phyloP scores from a whole-genome alignment of 2,888 invertebrate species.

The Schizaphis graminum region DNA sequence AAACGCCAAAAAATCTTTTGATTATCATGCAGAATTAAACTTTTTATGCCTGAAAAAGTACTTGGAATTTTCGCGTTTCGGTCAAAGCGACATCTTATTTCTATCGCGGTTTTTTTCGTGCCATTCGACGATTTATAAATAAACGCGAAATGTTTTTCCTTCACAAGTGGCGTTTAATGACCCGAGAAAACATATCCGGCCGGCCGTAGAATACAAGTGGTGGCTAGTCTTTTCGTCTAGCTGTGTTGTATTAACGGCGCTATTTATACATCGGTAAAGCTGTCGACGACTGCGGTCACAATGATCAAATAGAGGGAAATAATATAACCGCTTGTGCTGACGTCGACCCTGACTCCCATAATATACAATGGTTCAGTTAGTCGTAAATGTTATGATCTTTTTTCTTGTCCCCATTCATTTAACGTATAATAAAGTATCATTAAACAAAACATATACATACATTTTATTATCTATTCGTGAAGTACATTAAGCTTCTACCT shows the following conservation, averaged over 20 bases:
- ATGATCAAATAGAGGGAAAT: slow-evolving; percentile 35
- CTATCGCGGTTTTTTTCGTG: neutral
- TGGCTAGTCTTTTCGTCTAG: slow-evolving; percentile 34
- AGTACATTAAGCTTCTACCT: neutral
- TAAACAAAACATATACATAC: neutral
- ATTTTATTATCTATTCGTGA: neutral
- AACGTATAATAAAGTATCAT: neutral
- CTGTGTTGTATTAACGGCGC: slow-evolving; percentile 17
- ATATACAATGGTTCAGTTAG: slow-evolving; percentile 21
- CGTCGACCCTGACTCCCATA: neutral
- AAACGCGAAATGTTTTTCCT: slow-evolving; percentile 58
- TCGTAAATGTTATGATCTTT: slow-evolving; percentile 33
- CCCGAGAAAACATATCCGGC: slow-evolving; percentile 63
- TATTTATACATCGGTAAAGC: slow-evolving; percentile 58
- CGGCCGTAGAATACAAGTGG: slow-evolving; percentile 16
- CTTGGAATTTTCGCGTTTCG: neutral
- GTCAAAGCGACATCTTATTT: neutral
- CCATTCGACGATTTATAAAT: slow-evolving; percentile 48
- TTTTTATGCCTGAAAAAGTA: neutral
- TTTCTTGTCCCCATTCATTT: neutral
- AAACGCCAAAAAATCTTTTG: neutral
- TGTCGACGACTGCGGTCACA: slow-evolving; percentile 38
- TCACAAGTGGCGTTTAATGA: slow-evolving; percentile 63
- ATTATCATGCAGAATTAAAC: neutral
- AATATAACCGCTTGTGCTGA: neutral